Base-by-base conservation (phyloP, 2,797 vertebrate genomes). In the Coreius guichenoti region DNA sequence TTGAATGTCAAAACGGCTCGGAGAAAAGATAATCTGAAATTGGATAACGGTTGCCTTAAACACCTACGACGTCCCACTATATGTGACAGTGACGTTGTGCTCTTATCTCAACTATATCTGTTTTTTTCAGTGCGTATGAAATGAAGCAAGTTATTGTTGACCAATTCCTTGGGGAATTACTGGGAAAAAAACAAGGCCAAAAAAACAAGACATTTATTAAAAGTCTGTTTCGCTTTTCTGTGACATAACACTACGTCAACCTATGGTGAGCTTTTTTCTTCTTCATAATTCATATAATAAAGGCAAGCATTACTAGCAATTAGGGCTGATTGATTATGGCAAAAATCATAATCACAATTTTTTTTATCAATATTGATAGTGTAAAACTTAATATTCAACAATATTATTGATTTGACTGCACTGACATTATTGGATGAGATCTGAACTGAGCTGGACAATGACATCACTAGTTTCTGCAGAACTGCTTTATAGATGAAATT, bases 31-130 rank as follows among this genome's bases (percentile, higher is more conserved):
- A 1, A 85, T 73, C 68, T 85, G 83, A 80, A 72, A 85, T 31
- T 73, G 77, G 84, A 85, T 85, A 85, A 43, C 2, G 6, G 54
- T 74, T 65, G 23, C 29, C 21, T 73, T 74, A 29, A 80, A 80
- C 43, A 72, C 51, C 14, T 17, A 79, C 43, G 67, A 58, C 36
- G 14, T 33, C 36, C 75, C 26, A 56, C 73, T 70, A 8, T 67
- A 67, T 26, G 14, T 68, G 54, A 69, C 61, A 4, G 23, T 51
- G 56, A 74, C 43, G 43, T 65, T 3, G 39, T 23, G 29, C 21
- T 13, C 63, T 45, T 77, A 76, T 84, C 61, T 47, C 19, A 78
- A 13, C 61, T 16, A 51, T 21, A 67, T 56, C 49, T n/a, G 14
- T 1, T 9, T 69, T 69, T 58, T 75, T 49, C 21, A 26, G 26